Conservation (phyloP, 2,888 invertebrate species). For the Carterocephalus palaemon region DNA sequence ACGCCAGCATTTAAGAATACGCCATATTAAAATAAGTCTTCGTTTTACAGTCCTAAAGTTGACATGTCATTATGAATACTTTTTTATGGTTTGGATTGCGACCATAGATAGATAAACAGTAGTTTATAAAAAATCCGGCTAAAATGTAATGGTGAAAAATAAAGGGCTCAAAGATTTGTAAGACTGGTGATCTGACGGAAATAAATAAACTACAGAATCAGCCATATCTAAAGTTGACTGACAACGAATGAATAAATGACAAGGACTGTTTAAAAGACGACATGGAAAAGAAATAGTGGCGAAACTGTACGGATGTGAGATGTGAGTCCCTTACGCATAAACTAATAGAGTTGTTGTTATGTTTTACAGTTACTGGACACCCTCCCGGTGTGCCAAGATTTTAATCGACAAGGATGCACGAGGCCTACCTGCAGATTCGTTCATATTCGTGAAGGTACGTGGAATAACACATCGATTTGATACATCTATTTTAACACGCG, state of each 20-base stretch:
- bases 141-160: too few relatives aligned
- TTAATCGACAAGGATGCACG: constrained; percentile 98
- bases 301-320: constrained; percentile 46
- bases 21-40: not conserved
- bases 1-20: constrained; percentile 41
- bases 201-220: too few relatives aligned
- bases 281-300: constrained; percentile 18
- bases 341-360: constrained; percentile 58
- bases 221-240: too few relatives aligned
- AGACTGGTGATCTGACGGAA: too few relatives aligned
- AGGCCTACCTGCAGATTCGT: constrained; percentile 98
- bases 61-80: not conserved
- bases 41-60: not conserved
- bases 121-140: too few relatives aligned
- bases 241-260: constrained; percentile 1
- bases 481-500: not conserved
- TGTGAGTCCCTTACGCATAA: constrained; percentile 36
- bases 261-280: not conserved
- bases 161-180: too few relatives aligned
- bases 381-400: constrained; percentile 99
- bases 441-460: constrained; percentile 96
- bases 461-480: not conserved
- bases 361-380: constrained; percentile 99
- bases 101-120: too few relatives aligned
- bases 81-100: too few relatives aligned